Base-by-base conservation (phyloP, 35 echinoderm and acorn worm species). In the Apostichopus californicus region DNA sequence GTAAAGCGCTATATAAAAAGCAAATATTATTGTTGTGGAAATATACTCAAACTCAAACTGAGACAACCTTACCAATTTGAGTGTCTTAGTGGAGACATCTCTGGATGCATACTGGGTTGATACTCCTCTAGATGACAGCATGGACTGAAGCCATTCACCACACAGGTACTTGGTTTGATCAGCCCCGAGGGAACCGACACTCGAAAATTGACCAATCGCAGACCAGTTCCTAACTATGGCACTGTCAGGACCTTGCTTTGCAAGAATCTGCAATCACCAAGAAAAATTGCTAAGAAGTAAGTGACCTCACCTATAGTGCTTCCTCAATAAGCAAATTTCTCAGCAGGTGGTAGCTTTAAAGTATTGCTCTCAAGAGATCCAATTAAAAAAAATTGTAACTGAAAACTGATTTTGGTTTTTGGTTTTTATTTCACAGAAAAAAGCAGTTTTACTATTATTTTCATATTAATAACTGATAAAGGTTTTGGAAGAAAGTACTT, bases 131-230 rank as follows among this genome's bases (percentile, higher is more conserved):
- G 86, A 84, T 75, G 83, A 72, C 13, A 91, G 53, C 92, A 98
- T 90, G 28, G 94, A 95, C 75, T 95, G 94, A 8, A 98, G 86
- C 61, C 83, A 98, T 66, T 98, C 96, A 2, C 77, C 90, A 92
- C 96, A 98, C 9, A 98, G 77, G 92, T 94, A 98, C 70, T 98
- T 98, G 25, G 73, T 90, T 59, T 98, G 93, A 82, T 98, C 96
- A 5, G 92, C 87, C 13, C 96, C 96, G 10, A 98, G 81, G 17
- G 96, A 98, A 46, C 96, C 96, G 18, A 98, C 93, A 77, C 96
- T 98, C 5, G 96, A 98, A 77, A 98, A 98, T 80, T 98, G 96
- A 93, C 94, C 96, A 95, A 95, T 91, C 26, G 94, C 94, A 15
- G 96, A 93, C 96, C 96, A 98, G 23, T 77, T 87, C 52, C 79